phyloP scores from a whole-genome alignment of 2,113 vertebrate species.

The Mirounga angustirostris region DNA sequence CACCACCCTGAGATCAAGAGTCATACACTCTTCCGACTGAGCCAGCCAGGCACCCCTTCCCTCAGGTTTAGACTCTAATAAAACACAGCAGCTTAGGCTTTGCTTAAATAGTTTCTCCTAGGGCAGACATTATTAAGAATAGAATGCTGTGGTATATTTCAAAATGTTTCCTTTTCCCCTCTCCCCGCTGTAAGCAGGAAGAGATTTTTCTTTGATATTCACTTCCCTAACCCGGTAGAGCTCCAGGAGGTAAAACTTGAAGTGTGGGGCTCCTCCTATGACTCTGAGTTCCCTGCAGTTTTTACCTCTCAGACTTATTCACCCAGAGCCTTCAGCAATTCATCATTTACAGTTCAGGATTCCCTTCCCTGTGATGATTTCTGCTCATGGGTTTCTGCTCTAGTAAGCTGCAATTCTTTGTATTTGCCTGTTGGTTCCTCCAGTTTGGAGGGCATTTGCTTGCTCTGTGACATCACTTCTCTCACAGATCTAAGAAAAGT shows the following conservation, averaged over 20 bases:
- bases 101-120: neutral
- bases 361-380: neutral
- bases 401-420: neutral
- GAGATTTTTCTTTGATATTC: neutral
- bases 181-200: neutral
- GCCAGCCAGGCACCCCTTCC: neutral
- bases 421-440: neutral
- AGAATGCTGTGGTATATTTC: neutral
- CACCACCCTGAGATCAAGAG: neutral
- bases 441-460: neutral
- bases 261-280: too few relatives aligned
- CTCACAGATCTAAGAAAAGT: neutral
- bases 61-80: neutral
- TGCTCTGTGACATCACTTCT: neutral
- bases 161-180: neutral
- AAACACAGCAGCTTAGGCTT: neutral
- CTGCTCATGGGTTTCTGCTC: neutral
- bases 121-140: neutral
- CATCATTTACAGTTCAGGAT: neutral
- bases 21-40: neutral
- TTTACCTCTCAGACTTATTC: neutral
- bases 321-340: neutral
- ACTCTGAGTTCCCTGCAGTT: neutral
- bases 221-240: neutral
- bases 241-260: neutral